Base-by-base conservation (phyloP, 2,888 invertebrate species). In the Parnassius apollo region DNA sequence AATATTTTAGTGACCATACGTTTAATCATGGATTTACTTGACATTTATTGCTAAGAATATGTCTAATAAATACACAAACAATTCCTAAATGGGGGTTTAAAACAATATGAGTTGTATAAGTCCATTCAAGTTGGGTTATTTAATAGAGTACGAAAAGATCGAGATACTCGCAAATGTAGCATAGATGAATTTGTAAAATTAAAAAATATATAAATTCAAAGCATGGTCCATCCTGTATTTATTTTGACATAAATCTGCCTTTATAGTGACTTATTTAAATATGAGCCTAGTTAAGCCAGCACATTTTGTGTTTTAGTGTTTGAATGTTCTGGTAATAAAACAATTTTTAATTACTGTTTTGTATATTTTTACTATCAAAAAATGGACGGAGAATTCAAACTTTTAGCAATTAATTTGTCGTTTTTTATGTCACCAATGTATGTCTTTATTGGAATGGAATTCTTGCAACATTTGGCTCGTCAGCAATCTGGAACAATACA, bases 381-480 rank as follows among this genome's bases (percentile, higher is more conserved):
- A 49, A 55, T 68, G 69, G 69, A 68, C 65, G 68, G 68, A 67
- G 42, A 35, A 35, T 35, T 35, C 7, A 35, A 35, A 35, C 7
- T 35, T 18, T 18, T 35, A 35, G 35, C 35, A 44, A 51, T 42
- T 18, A 7, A 13, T 49, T 13, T 7, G 35, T 35, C 35, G n/a
- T 11, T 4, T 53, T 51, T 12, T 49, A 58, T 53, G 50, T 92
- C 78, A 96, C 96, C 96, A 96, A 78, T 93, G 94, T 22, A 95
- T 85, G 73, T 94, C 94, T 80, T 95, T 96, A 74, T 95, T 96
- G 48, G 92, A 86, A 57, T 92, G 86, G 42, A 96, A 80, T 61
- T 93, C 88, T 78, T 93, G 94, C 57, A 95, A 79, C 35, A 94
- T 93, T 80, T 94, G 94, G 70, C 92, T 93, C 1, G 95, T 94